phyloP scores from a whole-genome alignment of 2,113 vertebrate genomes.

The Columba janthina region DNA sequence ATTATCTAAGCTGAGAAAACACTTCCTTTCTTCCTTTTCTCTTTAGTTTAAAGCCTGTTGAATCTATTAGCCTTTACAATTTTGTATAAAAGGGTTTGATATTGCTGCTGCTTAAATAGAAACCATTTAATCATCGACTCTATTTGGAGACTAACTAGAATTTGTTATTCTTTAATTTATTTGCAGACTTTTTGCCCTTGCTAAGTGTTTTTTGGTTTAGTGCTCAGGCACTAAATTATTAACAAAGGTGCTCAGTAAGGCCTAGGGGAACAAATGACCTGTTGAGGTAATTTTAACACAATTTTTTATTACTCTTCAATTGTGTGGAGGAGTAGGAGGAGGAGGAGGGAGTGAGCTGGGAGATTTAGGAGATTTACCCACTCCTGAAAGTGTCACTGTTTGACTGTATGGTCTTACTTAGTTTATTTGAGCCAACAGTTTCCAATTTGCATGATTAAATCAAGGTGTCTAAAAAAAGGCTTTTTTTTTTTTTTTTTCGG shows the following conservation, averaged over 20 bases:
- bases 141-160: not conserved
- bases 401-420: not conserved
- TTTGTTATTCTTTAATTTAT: slow-evolving; percentile 14
- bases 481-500: not conserved
- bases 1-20: not conserved
- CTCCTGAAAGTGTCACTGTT: not conserved
- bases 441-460: not conserved
- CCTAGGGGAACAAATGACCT: not conserved
- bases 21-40: not conserved
- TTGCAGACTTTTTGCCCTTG: not conserved
- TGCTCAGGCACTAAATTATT: slow-evolving; percentile 16
- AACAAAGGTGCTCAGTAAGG: not conserved
- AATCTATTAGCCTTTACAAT: not conserved
- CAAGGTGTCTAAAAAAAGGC: not conserved
- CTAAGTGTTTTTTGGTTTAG: not conserved
- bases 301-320: not conserved
- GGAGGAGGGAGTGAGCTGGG: not conserved
- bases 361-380: not conserved
- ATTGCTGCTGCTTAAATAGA: slow-evolving; percentile 10
- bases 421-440: not conserved
- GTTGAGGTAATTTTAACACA: not conserved
- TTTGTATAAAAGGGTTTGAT: not conserved
- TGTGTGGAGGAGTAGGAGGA: not conserved
- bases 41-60: not conserved
- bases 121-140: slow-evolving; percentile 1